Evolutionary conservation across 2,797 vertebrate species (phyloP).

Genomic region (Diplodus puntazzo): DNA sequence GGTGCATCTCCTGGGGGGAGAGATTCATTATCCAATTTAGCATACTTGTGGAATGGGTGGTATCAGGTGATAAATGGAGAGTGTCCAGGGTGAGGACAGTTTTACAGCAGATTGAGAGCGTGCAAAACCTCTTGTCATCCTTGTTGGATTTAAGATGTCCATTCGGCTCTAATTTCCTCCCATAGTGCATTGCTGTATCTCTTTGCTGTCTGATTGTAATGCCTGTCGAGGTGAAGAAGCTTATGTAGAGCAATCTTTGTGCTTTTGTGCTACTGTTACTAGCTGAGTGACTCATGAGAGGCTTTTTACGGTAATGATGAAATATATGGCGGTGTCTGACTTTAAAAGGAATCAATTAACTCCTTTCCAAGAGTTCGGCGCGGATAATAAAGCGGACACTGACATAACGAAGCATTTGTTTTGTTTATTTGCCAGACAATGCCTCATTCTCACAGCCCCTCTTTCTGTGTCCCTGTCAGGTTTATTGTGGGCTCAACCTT

Average conservation of each 20-base stretch:
- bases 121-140: slow-evolving; percentile 45
- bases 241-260: slow-evolving; percentile 37
- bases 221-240: slow-evolving; percentile 24
- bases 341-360: slow-evolving; percentile 81
- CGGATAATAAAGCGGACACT: slow-evolving; percentile 71
- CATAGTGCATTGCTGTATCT: slow-evolving; percentile 21
- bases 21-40: slow-evolving; percentile 80
- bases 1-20: slow-evolving; percentile 56
- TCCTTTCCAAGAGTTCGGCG: slow-evolving; percentile 57
- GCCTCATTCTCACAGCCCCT: slow-evolving; percentile 39
- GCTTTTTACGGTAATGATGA: slow-evolving; percentile 79
- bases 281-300: slow-evolving; percentile 67
- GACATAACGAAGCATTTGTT: slow-evolving; percentile 62
- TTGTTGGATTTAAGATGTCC: slow-evolving; percentile 59
- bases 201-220: slow-evolving; percentile 24
- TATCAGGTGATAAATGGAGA: slow-evolving; percentile 71
- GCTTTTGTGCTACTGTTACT: slow-evolving; percentile 39
- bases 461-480: slow-evolving; percentile 62
- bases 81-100: slow-evolving; percentile 61
- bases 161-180: slow-evolving; percentile 43
- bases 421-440: slow-evolving; percentile 64
- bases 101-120: slow-evolving; percentile 62
- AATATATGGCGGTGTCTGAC: slow-evolving; percentile 74
- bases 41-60: slow-evolving; percentile 53
- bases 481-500: slow-evolving; percentile 77